A percentile compares a stretch with the other conserved stretches of the same genome.
These are phyloP conservation scores for Drosophila melanosoma DNA, from an alignment of 2,888 invertebrate genomes.

Conservation along the genomic window DNA sequence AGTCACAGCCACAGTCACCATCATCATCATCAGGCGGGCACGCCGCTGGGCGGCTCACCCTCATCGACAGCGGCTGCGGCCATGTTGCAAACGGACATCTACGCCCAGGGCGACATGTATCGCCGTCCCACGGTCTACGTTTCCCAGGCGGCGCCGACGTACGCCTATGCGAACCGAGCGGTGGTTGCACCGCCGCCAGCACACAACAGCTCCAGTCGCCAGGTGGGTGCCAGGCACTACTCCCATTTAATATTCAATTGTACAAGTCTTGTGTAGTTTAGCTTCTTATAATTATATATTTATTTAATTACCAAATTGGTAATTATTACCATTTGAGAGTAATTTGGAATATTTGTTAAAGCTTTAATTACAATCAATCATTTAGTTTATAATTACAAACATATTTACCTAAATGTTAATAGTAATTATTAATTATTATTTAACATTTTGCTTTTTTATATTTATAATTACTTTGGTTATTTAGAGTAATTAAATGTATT, in stretches of 20 bases:
- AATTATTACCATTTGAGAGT: too few relatives aligned
- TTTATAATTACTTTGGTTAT: neutral
- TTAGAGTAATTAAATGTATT: slow-evolving; percentile 69
- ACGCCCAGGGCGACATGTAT: slow-evolving; percentile 87
- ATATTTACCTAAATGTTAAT: neutral
- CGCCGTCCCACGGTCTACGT: slow-evolving; percentile 90
- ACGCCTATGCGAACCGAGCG: slow-evolving; percentile 83
- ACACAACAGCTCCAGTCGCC: slow-evolving; percentile 85
- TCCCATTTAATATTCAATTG: neutral
- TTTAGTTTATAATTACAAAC: neutral
- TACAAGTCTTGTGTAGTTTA: neutral
- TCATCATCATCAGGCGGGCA: slow-evolving; percentile 86
- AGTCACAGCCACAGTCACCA: slow-evolving; percentile 61
- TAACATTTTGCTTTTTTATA: neutral
- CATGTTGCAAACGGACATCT: slow-evolving; percentile 84
- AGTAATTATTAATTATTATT: neutral
- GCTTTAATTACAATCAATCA: neutral
- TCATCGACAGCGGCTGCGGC: slow-evolving; percentile 80
- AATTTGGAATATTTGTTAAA: neutral
- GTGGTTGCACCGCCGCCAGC: slow-evolving; percentile 85
- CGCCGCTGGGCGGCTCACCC: slow-evolving; percentile 85
- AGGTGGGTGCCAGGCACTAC: slow-evolving; percentile 71
- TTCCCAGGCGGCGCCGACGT: slow-evolving; percentile 86
- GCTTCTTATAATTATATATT: neutral
- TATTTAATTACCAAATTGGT: neutral